Percentiles rank a stretch among this genome's conserved stretches.
These are phyloP conservation scores for Lacerta viridis DNA, from an alignment of 2,797 vertebrate genomes.

Conservation along the genomic window DNA sequence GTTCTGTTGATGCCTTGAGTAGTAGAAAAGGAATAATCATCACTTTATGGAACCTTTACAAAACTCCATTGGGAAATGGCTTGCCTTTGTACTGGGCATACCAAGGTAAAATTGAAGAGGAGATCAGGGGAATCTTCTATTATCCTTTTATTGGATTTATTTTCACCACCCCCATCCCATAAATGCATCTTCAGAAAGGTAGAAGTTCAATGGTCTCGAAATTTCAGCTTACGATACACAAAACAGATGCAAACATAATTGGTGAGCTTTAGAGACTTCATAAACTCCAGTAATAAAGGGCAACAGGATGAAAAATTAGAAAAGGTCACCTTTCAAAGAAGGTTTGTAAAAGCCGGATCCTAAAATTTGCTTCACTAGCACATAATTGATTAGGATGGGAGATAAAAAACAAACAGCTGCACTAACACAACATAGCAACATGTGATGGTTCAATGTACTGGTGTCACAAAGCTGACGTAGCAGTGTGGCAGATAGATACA, in stretches of 20 bases:
- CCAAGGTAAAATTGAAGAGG: constrained; percentile 25
- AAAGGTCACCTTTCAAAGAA: constrained; percentile 26
- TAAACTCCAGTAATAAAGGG: constrained; percentile 22
- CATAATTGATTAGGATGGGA: neutral
- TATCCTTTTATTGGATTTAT: constrained; percentile 27
- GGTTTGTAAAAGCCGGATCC: neutral
- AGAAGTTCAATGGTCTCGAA: constrained; percentile 4
- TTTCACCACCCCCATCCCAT: neutral
- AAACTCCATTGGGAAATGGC: constrained; percentile 52
- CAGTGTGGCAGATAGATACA: neutral
- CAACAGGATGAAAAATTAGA: constrained; percentile 18
- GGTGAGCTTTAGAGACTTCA: constrained; percentile 14
- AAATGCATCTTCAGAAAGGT: constrained; percentile 20
- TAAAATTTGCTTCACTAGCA: neutral
- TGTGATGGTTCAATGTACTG: neutral
- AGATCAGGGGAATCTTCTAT: constrained; percentile 20
- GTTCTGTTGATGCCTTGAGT: constrained; percentile 62
- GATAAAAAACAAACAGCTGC: neutral
- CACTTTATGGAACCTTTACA: constrained; percentile 51
- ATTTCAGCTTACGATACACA: neutral
- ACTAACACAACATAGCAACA: neutral
- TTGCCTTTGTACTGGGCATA: constrained; percentile 32
- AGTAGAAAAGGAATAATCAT: constrained; percentile 58
- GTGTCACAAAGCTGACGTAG: neutral
- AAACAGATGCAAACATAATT: constrained; percentile 41